Percentiles rank a stretch among this genome's conserved stretches.
Evolutionary conservation across 2,113 vertebrate genomes (phyloP).

Genomic region (Uropsilus gracilis): DNA sequence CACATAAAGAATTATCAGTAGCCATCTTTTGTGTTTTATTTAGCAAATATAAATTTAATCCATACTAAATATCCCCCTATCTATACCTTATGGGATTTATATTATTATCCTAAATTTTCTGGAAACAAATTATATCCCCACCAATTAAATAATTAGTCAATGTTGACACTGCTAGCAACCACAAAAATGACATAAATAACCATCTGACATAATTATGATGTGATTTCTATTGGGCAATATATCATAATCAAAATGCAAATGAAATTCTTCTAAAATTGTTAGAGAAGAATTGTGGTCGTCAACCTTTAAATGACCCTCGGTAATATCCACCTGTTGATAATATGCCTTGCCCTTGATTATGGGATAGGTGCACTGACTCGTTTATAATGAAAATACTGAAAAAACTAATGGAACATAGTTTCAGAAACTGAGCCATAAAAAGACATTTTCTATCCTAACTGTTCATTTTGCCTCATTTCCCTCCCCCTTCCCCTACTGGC

Average conservation of each 20-base stretch:
- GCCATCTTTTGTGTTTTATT: background rate
- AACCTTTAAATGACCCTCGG: background rate
- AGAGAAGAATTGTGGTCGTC: background rate
- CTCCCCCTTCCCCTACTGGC: background rate
- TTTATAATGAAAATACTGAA: background rate
- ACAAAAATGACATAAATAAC: background rate
- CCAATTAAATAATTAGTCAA: background rate
- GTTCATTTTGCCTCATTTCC: too few species aligned
- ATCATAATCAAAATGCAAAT: background rate
- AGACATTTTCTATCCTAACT: background rate
- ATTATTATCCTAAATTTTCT: background rate
- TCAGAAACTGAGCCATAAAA: background rate
- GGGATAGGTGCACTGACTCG: background rate
- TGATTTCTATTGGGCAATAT: background rate
- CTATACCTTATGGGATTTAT: background rate
- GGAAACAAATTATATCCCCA: background rate
- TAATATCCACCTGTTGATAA: background rate
- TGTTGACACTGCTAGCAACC: background rate
- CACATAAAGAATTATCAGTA: background rate
- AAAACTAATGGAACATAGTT: background rate
- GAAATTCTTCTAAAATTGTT: background rate
- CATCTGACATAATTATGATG: background rate
- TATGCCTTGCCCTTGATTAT: rapidly evolving
- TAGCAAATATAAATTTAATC: background rate
- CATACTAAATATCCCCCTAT: background rate